Evolutionary conservation across 2,888 invertebrate species (phyloP), one percentile per base, ranked within the genome.

Genomic region (Cyclophora albipunctata): DNA sequence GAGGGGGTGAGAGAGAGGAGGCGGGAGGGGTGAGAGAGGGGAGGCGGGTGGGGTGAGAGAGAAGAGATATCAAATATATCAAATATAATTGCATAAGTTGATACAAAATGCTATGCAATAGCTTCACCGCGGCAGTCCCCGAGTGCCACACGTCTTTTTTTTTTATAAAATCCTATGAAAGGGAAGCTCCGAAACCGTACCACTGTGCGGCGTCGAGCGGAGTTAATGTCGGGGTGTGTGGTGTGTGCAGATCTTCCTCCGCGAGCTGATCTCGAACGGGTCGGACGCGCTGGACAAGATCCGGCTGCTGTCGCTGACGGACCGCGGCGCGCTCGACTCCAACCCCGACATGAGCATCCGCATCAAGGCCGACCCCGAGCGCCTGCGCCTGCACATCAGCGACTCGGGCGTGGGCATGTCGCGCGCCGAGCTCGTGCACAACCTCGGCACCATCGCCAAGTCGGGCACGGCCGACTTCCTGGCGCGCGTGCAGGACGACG

Each of bases 331-430:
- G 50, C 84, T 99, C 57, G 92, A 92, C 37, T 87, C 93, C 5
- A 95, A 94, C 68, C 91, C 93, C 0, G 98, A 99, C 69, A 83
- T 98, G 52, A 91, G 93, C 62, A 96, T 99, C 59, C 93, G 95
- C 78, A 98, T 98, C 70, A 97, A 93, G 75, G 96, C 96, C 0
- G 98, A 99, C 72, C 96, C 97, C 72, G 98, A 98, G 43, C 93
- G 93, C 62, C 94, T 96, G 67, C 91, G 96, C 67, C 89, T 99
- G 57, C 98, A 98, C 79, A 96, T 99, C 66, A 97, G 94, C 52
- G 99, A 99, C 87, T 94, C 98, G 3, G 99, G 99, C 73, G 93
- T 99, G 60, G 99, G 99, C 65, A 99, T 99, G 99, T 98, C 98
- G 0, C 95, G 95, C 72, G 89, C 92, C 61, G 99, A 99, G 81